phyloP scores from a whole-genome alignment of 2,797 vertebrate genomes.

The Bufotes viridis region DNA sequence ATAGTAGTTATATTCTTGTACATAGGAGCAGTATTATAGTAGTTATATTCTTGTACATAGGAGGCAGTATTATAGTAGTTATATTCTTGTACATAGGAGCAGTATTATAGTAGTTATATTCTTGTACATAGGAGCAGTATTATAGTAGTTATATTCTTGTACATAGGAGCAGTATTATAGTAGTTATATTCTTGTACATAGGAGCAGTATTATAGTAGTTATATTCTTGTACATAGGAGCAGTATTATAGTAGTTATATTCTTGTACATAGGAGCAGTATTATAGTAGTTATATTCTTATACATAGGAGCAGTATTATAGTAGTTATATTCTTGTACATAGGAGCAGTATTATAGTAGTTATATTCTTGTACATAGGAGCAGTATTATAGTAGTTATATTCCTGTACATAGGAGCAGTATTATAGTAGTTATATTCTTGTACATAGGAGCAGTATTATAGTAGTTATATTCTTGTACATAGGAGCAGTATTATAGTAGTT shows the following conservation, averaged over 20 bases:
- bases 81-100: constrained; percentile 9
- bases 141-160: constrained; percentile 5
- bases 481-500: neutral
- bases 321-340: constrained; percentile 10
- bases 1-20: constrained; percentile 9
- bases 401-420: neutral
- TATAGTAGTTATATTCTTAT: constrained; percentile 8
- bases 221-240: constrained; percentile 9
- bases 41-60: constrained; percentile 1
- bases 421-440: constrained; percentile 6
- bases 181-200: neutral
- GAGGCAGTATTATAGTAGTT: neutral
- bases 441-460: neutral
- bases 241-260: constrained; percentile 4
- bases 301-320: constrained; percentile 1
- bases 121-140: neutral
- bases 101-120: constrained; percentile 10
- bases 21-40: neutral
- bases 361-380: neutral
- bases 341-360: constrained; percentile 5
- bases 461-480: neutral
- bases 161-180: neutral
- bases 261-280: neutral
- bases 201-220: constrained; percentile 3
- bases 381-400: neutral